Conservation (phyloP, 1,140 invertebrate species). For the Aphaenogaster floridana region DNA sequence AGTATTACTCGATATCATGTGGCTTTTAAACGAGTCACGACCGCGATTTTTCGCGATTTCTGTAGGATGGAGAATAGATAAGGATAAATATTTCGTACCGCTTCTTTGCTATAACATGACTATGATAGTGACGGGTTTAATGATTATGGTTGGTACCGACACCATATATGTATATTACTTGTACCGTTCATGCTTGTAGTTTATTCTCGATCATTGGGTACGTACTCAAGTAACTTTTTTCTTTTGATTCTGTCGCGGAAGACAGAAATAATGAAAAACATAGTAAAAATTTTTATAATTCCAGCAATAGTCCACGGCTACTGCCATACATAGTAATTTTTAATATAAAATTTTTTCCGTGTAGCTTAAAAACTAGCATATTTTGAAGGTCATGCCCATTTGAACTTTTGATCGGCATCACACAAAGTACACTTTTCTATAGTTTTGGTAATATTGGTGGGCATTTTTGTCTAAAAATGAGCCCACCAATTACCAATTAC, state of each 20-base stretch:
- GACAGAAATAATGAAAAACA: no score
- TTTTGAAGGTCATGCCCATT: no score
- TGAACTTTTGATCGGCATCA: no score
- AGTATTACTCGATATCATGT: slow-evolving; percentile 6
- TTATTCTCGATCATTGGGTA: slow-evolving; percentile 1
- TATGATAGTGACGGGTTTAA: neutral
- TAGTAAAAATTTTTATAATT: neutral
- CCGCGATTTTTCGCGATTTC: neutral
- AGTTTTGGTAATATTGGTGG: no score
- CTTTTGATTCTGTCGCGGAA: neutral
- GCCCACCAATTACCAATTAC: no score
- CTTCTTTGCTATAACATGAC: neutral
- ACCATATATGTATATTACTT: neutral
- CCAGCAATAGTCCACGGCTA: no score
- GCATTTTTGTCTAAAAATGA: no score
- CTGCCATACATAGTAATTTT: no score
- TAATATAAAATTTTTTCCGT: no score
- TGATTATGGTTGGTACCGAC: neutral
- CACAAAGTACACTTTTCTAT: no score
- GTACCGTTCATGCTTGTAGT: neutral
- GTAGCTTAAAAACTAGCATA: no score
- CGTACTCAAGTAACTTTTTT: no score
- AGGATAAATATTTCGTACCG: neutral
- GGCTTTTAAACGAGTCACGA: neutral
- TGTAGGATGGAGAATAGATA: neutral